Base-by-base conservation (phyloP, 2,113 vertebrate genomes). In the Symphodus melops region DNA sequence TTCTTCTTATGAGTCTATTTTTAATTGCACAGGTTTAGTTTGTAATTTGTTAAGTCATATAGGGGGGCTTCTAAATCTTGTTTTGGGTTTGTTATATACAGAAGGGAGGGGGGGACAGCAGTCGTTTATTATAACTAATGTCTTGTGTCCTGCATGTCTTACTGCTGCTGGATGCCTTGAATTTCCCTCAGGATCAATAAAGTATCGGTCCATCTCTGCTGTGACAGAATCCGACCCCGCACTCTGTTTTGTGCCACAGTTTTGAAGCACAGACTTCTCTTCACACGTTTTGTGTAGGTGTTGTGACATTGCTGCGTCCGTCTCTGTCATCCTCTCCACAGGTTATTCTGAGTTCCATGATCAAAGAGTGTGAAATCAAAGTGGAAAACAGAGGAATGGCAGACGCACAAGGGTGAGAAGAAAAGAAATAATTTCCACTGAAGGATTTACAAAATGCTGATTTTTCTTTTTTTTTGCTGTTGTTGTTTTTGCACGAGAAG, bases 361-460 rank as follows among this genome's bases (percentile, higher is more conserved):
- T 99, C 92, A 99, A 98, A 89, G 98, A 99, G 91, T 99, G 98
- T 88, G 98, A 99, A 94, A 97, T 97, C 88, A 99, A 99, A 94
- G 94, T 99, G 92, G 98, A 99, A 92, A 99, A 96, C 93, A 95
- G 96, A 94, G 96, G 93, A 9, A 97, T 97, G 87, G 96, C 96
- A 86, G 97, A 99, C 75, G 96, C 97, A 0, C 97, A 96, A 92
- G 97, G 98, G 98, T 99, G 94, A 97, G 93, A 55, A 21, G 17
- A 20, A 49, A 59, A 53, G 42, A 1, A 33, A 6, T 28, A 42
- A 19, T 41, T 17, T 66, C 17, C 7, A 37, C 28, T 55, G 25
- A 58, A 56, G 19, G 0, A 58, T 46, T 58, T 36, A 9, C 9
- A 4, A 60, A 72, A 57, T 63, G 46, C 25, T 68, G 44, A 5